A percentile compares a stretch with the other conserved stretches of the same genome.
Evolutionary conservation across 1,140 invertebrate genomes (phyloP).

Genomic region (Pogonomyrmex barbatus): DNA sequence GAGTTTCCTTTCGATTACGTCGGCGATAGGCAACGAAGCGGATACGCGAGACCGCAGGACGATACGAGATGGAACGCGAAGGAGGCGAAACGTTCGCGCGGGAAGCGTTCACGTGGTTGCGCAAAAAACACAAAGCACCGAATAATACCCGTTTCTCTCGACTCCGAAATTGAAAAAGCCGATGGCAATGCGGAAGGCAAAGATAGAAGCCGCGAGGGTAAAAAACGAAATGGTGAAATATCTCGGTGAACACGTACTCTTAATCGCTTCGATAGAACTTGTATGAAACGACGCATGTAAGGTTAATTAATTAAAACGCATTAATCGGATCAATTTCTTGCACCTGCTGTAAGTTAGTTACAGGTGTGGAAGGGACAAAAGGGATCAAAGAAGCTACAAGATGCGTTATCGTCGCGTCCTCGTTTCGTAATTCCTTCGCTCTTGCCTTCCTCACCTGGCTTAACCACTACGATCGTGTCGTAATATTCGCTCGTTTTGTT

Average conservation of each 20-base stretch:
- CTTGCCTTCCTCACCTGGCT: neutral
- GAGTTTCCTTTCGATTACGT: constrained; percentile 41
- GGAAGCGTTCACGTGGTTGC: constrained; percentile 12
- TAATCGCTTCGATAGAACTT: neutral
- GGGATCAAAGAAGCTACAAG: neutral
- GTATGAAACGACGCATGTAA: neutral
- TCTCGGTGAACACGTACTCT: neutral
- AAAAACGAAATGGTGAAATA: neutral
- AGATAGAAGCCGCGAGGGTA: neutral
- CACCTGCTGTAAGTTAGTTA: neutral
- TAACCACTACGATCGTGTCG: constrained; percentile 29
- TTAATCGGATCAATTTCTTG: neutral
- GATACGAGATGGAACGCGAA: constrained; percentile 29
- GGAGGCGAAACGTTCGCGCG: neutral
- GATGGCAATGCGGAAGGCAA: neutral
- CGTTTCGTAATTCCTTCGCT: neutral
- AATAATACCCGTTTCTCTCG: neutral
- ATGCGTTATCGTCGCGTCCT: neutral
- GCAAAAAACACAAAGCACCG: constrained; percentile 51
- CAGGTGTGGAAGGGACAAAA: neutral
- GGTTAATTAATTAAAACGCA: neutral
- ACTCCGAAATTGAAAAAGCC: constrained; percentile 36
- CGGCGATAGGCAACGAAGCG: constrained; percentile 50
- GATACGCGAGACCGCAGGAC: constrained; percentile 50
- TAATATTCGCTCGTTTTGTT: constrained; percentile 59